Percentiles rank a stretch among this genome's conserved stretches.
These are phyloP conservation scores for Sciaenops ocellatus DNA, from an alignment of 2,797 vertebrate species.

Conservation along the genomic window DNA sequence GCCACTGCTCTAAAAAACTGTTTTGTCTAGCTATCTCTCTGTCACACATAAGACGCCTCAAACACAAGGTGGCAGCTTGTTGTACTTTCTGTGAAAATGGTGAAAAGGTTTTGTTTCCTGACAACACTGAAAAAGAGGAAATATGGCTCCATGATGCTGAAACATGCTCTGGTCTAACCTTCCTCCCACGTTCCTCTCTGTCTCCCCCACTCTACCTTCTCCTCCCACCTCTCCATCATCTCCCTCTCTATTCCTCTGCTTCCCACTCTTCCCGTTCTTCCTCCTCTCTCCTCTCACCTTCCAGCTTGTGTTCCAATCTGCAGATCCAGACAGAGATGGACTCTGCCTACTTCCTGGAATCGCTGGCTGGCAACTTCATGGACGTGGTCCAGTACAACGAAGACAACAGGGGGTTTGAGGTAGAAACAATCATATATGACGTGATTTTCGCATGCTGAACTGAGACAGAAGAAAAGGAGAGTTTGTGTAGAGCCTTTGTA, in stretches of 20 bases:
- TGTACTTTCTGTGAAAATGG: neutral
- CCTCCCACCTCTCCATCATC: neutral
- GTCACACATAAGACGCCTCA: neutral
- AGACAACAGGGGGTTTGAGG: conserved; percentile 83
- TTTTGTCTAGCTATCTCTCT: neutral
- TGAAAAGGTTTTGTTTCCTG: conserved; percentile 2
- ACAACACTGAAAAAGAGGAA: neutral
- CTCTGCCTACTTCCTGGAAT: conserved; percentile 83
- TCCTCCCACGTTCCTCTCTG: neutral
- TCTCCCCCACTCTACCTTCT: neutral
- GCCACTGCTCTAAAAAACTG: neutral
- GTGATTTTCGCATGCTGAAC: neutral
- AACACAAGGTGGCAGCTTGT: neutral
- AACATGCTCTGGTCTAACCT: neutral
- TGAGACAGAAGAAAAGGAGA: conserved; percentile 1
- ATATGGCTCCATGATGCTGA: neutral
- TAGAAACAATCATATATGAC: conserved; percentile 21
- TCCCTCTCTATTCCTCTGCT: neutral
- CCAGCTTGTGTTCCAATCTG: conserved; percentile 84
- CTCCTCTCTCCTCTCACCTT: neutral
- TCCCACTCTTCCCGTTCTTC: neutral
- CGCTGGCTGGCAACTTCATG: conserved; percentile 81
- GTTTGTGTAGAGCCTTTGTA: conserved; percentile 26
- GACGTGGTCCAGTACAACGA: conserved; percentile 84
- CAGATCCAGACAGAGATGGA: conserved; percentile 82